These are phyloP conservation scores for Garrulus glandarius DNA, from an alignment of 2,797 vertebrate genomes.

Conservation along the genomic window DNA sequence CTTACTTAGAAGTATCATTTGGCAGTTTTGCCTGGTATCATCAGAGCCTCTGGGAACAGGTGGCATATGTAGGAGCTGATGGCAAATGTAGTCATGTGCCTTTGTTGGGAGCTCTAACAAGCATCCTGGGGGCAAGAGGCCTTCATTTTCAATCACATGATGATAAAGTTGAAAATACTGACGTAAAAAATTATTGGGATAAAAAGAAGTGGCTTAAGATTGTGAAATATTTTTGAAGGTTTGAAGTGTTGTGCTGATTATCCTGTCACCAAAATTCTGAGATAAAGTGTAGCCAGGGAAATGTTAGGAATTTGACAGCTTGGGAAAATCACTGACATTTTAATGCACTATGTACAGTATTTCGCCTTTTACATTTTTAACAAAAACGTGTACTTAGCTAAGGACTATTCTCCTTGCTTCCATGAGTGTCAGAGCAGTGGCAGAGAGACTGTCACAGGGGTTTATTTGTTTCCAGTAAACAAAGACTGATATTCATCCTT, in stretches of 20 bases:
- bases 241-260: neutral
- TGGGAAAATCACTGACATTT: neutral
- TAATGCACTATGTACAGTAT: neutral
- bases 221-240: neutral
- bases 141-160: neutral
- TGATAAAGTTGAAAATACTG: neutral
- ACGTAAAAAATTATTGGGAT: neutral
- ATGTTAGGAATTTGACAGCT: neutral
- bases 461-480: neutral
- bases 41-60: neutral
- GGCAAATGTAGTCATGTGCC: neutral
- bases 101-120: neutral
- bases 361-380: neutral
- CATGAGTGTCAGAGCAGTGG: neutral
- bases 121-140: neutral
- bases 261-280: neutral
- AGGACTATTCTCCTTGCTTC: neutral
- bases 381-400: neutral
- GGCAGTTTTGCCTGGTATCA: neutral
- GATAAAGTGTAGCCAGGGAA: neutral
- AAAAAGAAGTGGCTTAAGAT: neutral
- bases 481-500: neutral
- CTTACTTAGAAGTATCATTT: neutral
- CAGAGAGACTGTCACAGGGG: neutral
- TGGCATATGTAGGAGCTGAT: neutral